A percentile compares a stretch with the other conserved stretches of the same genome.
Conservation (phyloP, 1,140 invertebrate genomes). For the Holotrichia oblita region DNA sequence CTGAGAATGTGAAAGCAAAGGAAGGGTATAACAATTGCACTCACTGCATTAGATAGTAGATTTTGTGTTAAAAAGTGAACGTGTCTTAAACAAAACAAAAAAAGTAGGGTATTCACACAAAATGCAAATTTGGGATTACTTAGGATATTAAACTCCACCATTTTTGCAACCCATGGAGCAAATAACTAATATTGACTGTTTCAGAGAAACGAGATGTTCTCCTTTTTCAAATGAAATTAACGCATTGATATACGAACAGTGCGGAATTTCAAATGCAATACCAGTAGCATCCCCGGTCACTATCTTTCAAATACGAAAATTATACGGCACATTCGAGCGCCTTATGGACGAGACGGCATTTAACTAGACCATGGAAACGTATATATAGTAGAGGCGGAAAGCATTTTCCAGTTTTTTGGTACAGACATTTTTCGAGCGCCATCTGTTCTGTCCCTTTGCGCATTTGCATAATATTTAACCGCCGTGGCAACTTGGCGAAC, state of each 20-base stretch:
- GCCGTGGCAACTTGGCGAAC: conserved; percentile 51
- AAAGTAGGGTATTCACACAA: too few relatives aligned
- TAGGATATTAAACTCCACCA: too few relatives aligned
- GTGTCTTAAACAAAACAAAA: too few relatives aligned
- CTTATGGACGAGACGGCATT: conserved; percentile 19
- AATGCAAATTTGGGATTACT: too few relatives aligned
- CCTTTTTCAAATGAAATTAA: conserved; percentile 10
- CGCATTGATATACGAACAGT: not conserved
- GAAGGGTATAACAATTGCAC: too few relatives aligned
- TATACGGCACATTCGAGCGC: conserved; percentile 27
- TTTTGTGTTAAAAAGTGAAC: too few relatives aligned
- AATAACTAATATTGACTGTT: not conserved
- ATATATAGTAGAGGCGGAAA: conserved; percentile 20
- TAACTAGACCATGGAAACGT: conserved; percentile 11
- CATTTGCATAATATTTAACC: conserved; percentile 55
- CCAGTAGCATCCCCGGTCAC: not conserved
- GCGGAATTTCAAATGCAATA: not conserved
- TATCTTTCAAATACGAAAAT: conserved; percentile 22
- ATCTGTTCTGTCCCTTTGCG: conserved; percentile 46
- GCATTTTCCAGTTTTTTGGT: conserved; percentile 24
- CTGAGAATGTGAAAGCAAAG: too few relatives aligned
- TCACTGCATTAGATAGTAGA: too few relatives aligned
- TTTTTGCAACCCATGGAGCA: too few relatives aligned
- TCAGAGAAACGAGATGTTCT: not conserved
- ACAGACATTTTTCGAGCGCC: conserved; percentile 49